phyloP scores from a whole-genome alignment of 2,888 invertebrate genomes.

The Myopa testacea region DNA sequence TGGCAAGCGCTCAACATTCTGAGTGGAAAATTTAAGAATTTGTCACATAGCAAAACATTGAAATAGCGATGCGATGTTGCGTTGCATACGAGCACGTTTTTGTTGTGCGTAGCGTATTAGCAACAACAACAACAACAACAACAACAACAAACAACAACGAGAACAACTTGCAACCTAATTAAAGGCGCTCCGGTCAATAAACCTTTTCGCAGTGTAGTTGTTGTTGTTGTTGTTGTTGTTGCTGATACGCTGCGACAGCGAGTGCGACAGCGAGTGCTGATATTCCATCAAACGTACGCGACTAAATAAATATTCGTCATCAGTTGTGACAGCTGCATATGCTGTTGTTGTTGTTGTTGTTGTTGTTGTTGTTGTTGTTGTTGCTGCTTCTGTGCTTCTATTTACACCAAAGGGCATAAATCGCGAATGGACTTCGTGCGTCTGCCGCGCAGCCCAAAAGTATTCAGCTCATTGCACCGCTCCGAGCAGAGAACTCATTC shows the following conservation, averaged over 20 bases:
- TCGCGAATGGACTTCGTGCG: background rate
- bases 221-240: slow-evolving; percentile 26
- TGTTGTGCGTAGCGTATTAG: background rate
- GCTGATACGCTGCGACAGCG: background rate
- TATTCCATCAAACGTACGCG: too few species aligned
- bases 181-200: slow-evolving; percentile 25
- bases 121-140: background rate
- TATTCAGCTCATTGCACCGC: slow-evolving; percentile 26
- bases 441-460: slow-evolving; percentile 23
- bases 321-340: background rate
- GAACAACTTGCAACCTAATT: slow-evolving; percentile 25
- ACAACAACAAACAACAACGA: background rate
- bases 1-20: slow-evolving; percentile 24
- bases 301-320: background rate
- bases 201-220: slow-evolving; percentile 17
- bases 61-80: background rate
- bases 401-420: background rate
- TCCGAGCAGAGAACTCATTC: slow-evolving; percentile 1
- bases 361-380: background rate
- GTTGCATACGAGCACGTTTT: background rate
- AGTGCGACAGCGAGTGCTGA: background rate
- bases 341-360: background rate
- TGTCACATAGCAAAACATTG: background rate
- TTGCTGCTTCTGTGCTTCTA: background rate
- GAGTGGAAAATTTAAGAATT: slow-evolving; percentile 2